A percentile compares a stretch with the other conserved stretches of the same genome.
Evolutionary conservation across 2,113 vertebrate genomes (phyloP).

Genomic region (Callospermophilus lateralis): DNA sequence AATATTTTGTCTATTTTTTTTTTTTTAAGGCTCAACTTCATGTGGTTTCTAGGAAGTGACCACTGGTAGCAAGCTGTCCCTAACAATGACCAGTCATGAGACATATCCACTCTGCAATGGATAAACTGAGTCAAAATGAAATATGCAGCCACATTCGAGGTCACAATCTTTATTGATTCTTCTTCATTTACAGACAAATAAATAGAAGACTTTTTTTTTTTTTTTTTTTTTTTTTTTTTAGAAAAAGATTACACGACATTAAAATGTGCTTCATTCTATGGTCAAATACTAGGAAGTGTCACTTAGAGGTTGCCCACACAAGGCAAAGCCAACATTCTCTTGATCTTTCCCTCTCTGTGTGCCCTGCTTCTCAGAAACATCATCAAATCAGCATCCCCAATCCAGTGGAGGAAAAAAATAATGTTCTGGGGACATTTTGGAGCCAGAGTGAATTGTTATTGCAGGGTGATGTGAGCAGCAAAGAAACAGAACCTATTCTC

Average conservation of each 20-base stretch:
- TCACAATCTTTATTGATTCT: constrained; percentile 17
- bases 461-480: neutral
- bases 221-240: too few relatives aligned
- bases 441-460: neutral
- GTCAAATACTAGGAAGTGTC: neutral
- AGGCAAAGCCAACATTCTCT: neutral
- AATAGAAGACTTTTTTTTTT: neutral
- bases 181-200: neutral
- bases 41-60: constrained; percentile 38
- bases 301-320: neutral
- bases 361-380: neutral
- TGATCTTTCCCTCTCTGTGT: neutral
- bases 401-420: neutral
- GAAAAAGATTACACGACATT: neutral
- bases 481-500: neutral
- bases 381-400: neutral
- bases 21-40: constrained; percentile 59
- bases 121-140: neutral
- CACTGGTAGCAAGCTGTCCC: neutral
- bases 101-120: neutral
- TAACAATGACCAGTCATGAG: neutral
- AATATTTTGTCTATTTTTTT: constrained; percentile 56
- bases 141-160: neutral
- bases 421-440: neutral
- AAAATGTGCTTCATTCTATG: constrained; percentile 40